Percentiles rank a stretch among this genome's conserved stretches.
Conservation (phyloP, 2,888 invertebrate genomes). For the Lasius fuliginosus region DNA sequence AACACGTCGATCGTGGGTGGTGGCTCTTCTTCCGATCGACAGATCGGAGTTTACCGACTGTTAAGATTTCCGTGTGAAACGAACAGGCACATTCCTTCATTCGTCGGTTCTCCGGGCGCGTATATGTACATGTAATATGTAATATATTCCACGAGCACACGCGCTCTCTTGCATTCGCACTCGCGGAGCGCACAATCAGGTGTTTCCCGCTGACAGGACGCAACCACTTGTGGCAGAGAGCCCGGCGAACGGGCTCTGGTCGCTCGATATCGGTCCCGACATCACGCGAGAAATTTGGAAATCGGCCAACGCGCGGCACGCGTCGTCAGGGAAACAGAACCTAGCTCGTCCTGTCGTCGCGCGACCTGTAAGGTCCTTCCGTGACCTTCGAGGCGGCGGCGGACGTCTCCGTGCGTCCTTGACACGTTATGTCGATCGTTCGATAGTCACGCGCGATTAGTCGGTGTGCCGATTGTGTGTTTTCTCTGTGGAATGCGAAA, state of each 20-base stretch:
- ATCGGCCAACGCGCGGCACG: slow-evolving; percentile 51
- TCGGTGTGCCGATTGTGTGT: slow-evolving; percentile 41
- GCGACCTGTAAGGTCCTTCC: slow-evolving; percentile 36
- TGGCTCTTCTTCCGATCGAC: slow-evolving; percentile 47
- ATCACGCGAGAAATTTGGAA: slow-evolving; percentile 46
- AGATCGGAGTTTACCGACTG: slow-evolving; percentile 9
- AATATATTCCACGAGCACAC: background rate
- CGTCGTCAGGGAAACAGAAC: slow-evolving; percentile 35
- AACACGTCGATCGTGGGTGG: slow-evolving; percentile 57
- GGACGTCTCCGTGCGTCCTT: slow-evolving; percentile 19
- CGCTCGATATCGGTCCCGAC: slow-evolving; percentile 38
- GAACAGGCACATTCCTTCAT: background rate
- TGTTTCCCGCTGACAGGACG: slow-evolving; percentile 70
- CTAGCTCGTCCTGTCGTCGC: slow-evolving; percentile 30
- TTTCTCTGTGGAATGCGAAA: slow-evolving; percentile 39
- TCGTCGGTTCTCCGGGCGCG: background rate
- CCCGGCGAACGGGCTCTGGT: slow-evolving; percentile 39
- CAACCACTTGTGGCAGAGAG: slow-evolving; percentile 84
- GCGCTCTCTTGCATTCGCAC: background rate
- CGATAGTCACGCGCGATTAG: slow-evolving; percentile 24
- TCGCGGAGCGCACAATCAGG: slow-evolving; percentile 35
- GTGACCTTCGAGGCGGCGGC: slow-evolving; percentile 46
- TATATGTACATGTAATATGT: background rate
- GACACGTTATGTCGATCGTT: slow-evolving; percentile 53
- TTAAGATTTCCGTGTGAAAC: slow-evolving; percentile 29